These are phyloP conservation scores for Nezara viridula DNA, from an alignment of 2,888 invertebrate species.

Conservation along the genomic window DNA sequence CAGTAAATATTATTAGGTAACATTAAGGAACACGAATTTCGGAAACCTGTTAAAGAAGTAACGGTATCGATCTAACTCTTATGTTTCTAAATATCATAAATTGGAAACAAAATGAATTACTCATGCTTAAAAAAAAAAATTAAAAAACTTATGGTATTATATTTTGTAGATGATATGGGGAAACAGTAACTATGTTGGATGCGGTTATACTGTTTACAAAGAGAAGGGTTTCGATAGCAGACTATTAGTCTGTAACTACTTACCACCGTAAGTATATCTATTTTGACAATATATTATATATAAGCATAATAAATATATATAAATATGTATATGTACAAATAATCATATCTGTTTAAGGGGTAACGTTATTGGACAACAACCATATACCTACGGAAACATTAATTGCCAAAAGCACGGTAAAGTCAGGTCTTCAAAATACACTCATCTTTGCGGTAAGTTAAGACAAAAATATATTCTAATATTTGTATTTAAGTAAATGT, in stretches of 20 bases:
- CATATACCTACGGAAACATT: neutral
- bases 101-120: too few species aligned
- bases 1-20: neutral
- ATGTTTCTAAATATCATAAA: too few species aligned
- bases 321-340: neutral
- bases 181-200: neutral
- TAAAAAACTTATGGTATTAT: too few species aligned
- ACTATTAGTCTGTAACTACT: slow-evolving; percentile 6
- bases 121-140: too few species aligned
- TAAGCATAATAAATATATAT: too few species aligned
- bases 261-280: slow-evolving; percentile 32
- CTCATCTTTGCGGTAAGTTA: neutral
- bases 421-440: neutral
- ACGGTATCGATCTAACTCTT: too few species aligned
- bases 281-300: too few species aligned
- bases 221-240: neutral
- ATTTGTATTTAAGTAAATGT: neutral
- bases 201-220: neutral
- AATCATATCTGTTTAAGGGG: neutral
- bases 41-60: too few species aligned
- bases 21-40: too few species aligned
- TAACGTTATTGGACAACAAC: neutral
- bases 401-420: neutral
- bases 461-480: neutral
- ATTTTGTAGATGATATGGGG: slow-evolving; percentile 13